These are phyloP conservation scores for Zaprionus vittiger DNA, from an alignment of 1,140 invertebrate species.

Conservation along the genomic window DNA sequence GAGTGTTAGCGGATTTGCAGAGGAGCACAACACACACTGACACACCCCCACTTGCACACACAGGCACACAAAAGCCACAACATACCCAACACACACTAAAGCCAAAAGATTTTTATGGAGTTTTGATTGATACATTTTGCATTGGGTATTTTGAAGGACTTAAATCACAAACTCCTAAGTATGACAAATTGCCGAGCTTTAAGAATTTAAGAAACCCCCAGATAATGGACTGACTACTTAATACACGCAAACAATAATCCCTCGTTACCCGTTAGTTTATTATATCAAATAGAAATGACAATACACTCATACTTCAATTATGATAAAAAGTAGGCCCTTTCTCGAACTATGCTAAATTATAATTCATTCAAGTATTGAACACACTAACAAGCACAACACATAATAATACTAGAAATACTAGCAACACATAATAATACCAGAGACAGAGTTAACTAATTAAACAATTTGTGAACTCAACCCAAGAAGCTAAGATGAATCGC, in stretches of 20 bases:
- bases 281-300: too few relatives aligned
- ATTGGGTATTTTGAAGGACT: constrained; percentile 58
- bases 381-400: neutral
- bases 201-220: constrained; percentile 18
- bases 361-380: neutral
- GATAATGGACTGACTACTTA: neutral
- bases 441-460: neutral
- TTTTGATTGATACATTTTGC: constrained; percentile 78
- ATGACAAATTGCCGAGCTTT: constrained; percentile 58
- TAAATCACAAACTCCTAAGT: constrained; percentile 54
- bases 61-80: constrained; percentile 10
- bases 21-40: constrained; percentile 11
- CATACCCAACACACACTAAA: constrained; percentile 13
- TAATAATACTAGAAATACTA: neutral
- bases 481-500: constrained; percentile 64
- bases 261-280: too few relatives aligned
- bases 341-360: neutral
- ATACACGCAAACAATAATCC: too few relatives aligned
- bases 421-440: neutral
- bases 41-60: neutral
- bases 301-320: too few relatives aligned
- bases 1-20: constrained; percentile 79
- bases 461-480: neutral
- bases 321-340: neutral
- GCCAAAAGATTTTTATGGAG: constrained; percentile 56